Base-by-base conservation (phyloP, 2,888 invertebrate genomes). In the Heliconius aoede region DNA sequence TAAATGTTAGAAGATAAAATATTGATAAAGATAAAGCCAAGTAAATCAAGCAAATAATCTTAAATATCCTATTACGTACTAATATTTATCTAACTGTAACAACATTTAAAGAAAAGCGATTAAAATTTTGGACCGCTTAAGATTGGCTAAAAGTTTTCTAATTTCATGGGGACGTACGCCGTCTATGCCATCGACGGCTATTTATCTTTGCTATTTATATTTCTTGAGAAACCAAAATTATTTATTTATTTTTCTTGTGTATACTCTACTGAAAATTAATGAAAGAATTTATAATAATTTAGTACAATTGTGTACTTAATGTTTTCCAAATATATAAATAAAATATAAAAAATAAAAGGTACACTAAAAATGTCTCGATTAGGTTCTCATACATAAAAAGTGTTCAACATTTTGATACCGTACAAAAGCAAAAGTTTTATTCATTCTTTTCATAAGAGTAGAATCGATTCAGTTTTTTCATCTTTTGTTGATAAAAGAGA, bases 401-500 rank as follows among this genome's bases (percentile, higher is more conserved):
- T 64, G 55, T 65, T 61, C 71, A 71, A 67, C 78, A 74, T 68
- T 68, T 67, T 69, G 68, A 62, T 72, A 65, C 62, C n/a, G 51
- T 58, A 77, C 67, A 79, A 72, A 79, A 74, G 76, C 61, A 74
- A 79, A 79, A 78, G 75, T 72, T 69, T 72, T 69, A 73, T 77
- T 67, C 77, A 77, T 73, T 71, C 78, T 72, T 76, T 77, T 78
- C 76, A 79, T 78, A 76, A 72, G 76, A 78, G 68, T 69, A 69
- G 74, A 79, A 78, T 78, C 78, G 69, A 79, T 78, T 76, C 78
- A 73, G 74, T 76, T 76, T 78, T 79, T 78, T 79, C 78, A 76
- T 79, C 79, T 78, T 78, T 78, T 78, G 76, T 79, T 78, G 79
- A 74, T 78, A 76, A 55, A 79, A 76, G 46, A 76, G 68, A 79